phyloP scores from a whole-genome alignment of 2,888 invertebrate species.

The Cheilosia soror region DNA sequence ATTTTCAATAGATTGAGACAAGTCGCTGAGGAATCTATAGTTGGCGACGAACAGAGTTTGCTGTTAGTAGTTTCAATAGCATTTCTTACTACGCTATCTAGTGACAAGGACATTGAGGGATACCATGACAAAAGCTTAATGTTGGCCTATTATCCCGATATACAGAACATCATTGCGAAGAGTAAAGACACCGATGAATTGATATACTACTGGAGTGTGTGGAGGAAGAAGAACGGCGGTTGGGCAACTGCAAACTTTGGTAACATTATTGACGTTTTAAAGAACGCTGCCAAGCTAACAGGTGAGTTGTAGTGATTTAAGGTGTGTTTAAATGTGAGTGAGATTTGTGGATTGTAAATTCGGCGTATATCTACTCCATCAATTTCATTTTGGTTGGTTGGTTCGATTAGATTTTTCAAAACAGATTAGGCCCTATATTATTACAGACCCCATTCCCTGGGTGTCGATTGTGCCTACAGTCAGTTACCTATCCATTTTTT shows the following conservation, averaged over 20 bases:
- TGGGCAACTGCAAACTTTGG: constrained; percentile 80
- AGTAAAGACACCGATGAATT: constrained; percentile 59
- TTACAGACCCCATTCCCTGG: too few species aligned
- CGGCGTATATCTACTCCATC: too few species aligned
- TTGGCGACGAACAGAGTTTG: constrained; percentile 74
- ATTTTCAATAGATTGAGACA: too few species aligned
- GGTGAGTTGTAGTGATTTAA: constrained; percentile 64
- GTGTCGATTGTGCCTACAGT: too few species aligned
- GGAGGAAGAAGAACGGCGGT: constrained; percentile 74
- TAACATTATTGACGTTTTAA: constrained; percentile 79
- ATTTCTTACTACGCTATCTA: constrained; percentile 48
- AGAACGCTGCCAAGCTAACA: constrained; percentile 78
- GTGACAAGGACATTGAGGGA: constrained; percentile 85
- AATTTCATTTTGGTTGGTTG: too few species aligned
- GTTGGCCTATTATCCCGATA: constrained; percentile 79
- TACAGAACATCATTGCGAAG: constrained; percentile 40
- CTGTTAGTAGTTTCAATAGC: too few species aligned
- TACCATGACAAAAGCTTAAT: constrained; percentile 77
- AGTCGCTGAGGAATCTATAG: too few species aligned
- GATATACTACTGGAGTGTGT: constrained; percentile 64
- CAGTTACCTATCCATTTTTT: too few species aligned
- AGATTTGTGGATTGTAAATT: too few species aligned
- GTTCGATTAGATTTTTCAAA: too few species aligned
- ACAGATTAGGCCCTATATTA: too few species aligned
- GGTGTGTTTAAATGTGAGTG: too few species aligned